phyloP scores from a whole-genome alignment of 2,888 invertebrate genomes.

The Sinentomon sp. region DNA sequence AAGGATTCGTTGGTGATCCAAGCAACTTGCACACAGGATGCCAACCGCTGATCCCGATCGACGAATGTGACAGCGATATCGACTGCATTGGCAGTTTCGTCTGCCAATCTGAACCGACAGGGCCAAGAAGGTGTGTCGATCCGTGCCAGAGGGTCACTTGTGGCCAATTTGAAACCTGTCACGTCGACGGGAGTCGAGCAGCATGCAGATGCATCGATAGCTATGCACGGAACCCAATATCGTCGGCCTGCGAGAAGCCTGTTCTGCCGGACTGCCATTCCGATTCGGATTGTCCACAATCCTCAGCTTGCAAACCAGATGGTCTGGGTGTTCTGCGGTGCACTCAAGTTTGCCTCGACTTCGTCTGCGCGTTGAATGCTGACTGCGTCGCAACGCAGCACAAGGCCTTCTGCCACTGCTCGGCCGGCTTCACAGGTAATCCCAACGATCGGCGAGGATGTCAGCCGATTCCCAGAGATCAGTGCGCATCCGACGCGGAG shows the following conservation, averaged over 20 bases:
- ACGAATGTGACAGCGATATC: conserved; percentile 33
- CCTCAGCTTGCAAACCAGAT: conserved; percentile 49
- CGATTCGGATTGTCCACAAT: conserved; percentile 38
- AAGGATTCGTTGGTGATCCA: conserved; percentile 55
- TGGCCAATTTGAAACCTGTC: conserved; percentile 47
- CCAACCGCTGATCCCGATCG: conserved; percentile 29
- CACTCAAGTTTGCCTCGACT: conserved; percentile 27
- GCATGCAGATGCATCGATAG: conserved; percentile 49
- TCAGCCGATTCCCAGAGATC: conserved; percentile 35
- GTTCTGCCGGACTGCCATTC: conserved; percentile 49
- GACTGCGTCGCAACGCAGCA: conserved; percentile 45
- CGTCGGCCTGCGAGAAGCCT: conserved; percentile 55
- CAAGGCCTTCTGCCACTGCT: conserved; percentile 39
- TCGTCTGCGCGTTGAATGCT: conserved; percentile 32
- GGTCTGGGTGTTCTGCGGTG: conserved; percentile 61
- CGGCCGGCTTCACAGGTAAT: conserved; percentile 57
- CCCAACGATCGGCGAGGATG: conserved; percentile 75
- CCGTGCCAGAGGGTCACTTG: conserved; percentile 55
- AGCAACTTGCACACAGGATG: conserved; percentile 50
- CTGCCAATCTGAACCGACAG: conserved; percentile 34
- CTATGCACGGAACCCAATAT: conserved; percentile 56
- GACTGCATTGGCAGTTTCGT: conserved; percentile 43
- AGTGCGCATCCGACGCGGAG: conserved; percentile 49
- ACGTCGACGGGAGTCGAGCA: conserved; percentile 36
- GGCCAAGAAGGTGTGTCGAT: conserved; percentile 38